Evolutionary conservation across 2,888 invertebrate species (phyloP).

Genomic region (Nephrocerus scutellatus): DNA sequence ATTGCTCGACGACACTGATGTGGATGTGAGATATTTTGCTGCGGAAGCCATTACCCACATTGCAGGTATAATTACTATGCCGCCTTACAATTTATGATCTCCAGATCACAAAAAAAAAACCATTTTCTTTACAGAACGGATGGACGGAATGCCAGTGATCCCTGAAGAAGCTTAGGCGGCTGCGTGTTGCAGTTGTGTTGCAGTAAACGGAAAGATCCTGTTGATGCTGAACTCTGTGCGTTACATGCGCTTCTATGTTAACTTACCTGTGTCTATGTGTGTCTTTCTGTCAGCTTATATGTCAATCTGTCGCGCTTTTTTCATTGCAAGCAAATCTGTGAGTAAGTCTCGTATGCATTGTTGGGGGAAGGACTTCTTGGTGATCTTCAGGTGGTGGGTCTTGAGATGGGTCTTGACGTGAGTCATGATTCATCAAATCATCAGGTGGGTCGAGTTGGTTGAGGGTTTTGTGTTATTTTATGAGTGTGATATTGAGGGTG

Average conservation of each 20-base stretch:
- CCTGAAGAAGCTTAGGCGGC: no score
- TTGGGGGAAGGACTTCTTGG: no score
- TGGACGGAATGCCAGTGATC: constrained; percentile 17
- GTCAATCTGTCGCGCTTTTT: constrained; percentile 7
- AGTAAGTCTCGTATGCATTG: no score
- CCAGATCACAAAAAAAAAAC: constrained; percentile 8
- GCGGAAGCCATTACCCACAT: constrained; percentile 90
- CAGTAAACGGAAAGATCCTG: constrained; percentile 21
- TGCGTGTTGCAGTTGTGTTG: no score
- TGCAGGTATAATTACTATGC: constrained; percentile 54
- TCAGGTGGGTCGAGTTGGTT: no score
- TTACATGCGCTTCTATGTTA: constrained; percentile 46
- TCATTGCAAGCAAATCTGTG: no score
- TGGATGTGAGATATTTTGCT: constrained; percentile 97
- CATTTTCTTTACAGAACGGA: constrained; percentile 9
- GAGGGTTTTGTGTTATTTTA: no score
- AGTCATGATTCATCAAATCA: no score
- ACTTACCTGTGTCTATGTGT: constrained; percentile 42
- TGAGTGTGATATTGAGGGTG: no score
- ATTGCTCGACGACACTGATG: constrained; percentile 85
- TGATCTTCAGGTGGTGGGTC: no score
- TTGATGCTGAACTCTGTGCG: constrained; percentile 31
- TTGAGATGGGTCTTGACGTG: no score
- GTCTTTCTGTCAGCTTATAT: no score
- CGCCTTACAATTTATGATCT: not conserved